phyloP scores from a whole-genome alignment of 2,113 vertebrate species.

The Atlantisia rogersi region DNA sequence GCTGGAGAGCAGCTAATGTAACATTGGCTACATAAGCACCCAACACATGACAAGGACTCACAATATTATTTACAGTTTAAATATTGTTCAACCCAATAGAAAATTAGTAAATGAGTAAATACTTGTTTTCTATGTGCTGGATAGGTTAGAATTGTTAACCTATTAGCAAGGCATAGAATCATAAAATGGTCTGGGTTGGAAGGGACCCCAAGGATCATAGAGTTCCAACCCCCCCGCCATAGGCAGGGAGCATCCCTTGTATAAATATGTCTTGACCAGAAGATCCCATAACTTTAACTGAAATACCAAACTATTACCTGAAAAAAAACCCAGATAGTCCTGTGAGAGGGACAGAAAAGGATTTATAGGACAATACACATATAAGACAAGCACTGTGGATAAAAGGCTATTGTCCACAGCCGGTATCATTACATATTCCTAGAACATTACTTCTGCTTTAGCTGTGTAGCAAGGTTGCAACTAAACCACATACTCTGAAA shows the following conservation, averaged over 20 bases:
- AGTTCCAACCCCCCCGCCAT: too few species aligned
- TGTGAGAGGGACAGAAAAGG: neutral
- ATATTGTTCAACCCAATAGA: neutral
- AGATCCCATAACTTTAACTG: neutral
- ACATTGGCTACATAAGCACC: neutral
- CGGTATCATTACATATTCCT: neutral
- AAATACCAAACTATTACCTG: neutral
- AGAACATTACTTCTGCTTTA: neutral
- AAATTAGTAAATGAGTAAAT: neutral
- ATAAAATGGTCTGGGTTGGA: too few species aligned
- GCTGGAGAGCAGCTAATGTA: neutral
- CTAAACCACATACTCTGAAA: neutral
- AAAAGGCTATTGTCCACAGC: neutral
- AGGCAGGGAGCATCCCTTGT: neutral
- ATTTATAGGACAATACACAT: neutral
- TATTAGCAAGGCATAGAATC: fast-evolving
- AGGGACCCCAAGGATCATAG: too few species aligned
- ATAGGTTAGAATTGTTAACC: neutral
- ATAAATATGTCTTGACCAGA: neutral
- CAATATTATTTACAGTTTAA: neutral
- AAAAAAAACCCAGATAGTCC: neutral
- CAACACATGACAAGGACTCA: neutral
- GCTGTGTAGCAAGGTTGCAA: neutral
- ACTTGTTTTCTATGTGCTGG: neutral
- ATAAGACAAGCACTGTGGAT: fast-evolving